These are phyloP conservation scores for Trachurus trachurus DNA, from an alignment of 2,797 vertebrate species.

Conservation along the genomic window DNA sequence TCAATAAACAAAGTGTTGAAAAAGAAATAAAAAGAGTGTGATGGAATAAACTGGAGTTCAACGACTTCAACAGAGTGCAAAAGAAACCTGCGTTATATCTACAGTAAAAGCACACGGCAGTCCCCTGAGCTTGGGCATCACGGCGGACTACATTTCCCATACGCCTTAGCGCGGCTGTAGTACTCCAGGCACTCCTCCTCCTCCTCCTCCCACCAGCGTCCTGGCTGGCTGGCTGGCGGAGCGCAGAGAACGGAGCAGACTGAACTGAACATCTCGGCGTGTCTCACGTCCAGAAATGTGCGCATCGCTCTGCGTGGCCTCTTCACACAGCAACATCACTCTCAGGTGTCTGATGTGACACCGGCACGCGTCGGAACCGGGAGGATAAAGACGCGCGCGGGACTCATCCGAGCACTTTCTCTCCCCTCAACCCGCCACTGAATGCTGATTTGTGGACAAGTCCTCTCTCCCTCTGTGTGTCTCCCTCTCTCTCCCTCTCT, in stretches of 20 bases:
- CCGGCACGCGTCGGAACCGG: neutral
- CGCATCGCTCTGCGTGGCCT: constrained; percentile 11
- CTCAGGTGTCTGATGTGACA: neutral
- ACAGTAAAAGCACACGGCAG: neutral
- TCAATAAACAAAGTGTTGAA: no score
- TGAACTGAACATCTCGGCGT: constrained; percentile 59
- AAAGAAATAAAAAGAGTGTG: no score
- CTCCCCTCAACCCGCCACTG: constrained; percentile 25
- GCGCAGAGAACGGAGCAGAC: constrained; percentile 52
- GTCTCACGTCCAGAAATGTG: constrained; percentile 53
- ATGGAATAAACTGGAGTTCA: neutral
- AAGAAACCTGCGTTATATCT: neutral
- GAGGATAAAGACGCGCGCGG: constrained; percentile 12
- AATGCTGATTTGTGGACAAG: constrained; percentile 59
- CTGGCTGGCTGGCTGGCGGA: constrained; percentile 46
- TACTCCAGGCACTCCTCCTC: constrained; percentile 44
- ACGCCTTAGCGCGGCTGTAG: constrained; percentile 54
- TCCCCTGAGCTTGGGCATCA: neutral
- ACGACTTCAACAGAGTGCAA: no score
- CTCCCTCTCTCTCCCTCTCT: neutral
- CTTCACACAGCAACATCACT: neutral
- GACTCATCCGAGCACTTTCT: constrained; percentile 53
- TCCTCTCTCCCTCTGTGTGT: constrained; percentile 13
- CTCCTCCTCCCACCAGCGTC: constrained; percentile 59
- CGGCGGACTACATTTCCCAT: constrained; percentile 77